Percentiles rank a stretch among this genome's conserved stretches.
These are phyloP conservation scores for Scaptomyza cyrtandrae DNA, from an alignment of 2,888 invertebrate genomes.

Conservation along the genomic window DNA sequence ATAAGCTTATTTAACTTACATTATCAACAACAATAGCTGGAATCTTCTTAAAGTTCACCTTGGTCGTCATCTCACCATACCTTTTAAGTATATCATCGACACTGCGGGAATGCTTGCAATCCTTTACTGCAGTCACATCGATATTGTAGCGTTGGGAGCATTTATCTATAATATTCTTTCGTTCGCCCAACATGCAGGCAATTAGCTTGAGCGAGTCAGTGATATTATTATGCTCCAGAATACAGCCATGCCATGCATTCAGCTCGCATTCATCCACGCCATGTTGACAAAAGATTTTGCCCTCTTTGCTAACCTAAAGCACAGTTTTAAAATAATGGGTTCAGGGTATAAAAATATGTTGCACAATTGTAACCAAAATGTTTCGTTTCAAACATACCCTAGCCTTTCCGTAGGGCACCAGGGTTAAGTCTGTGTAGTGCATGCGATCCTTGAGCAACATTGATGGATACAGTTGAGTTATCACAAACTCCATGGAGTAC, in stretches of 20 bases:
- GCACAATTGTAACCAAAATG: background rate
- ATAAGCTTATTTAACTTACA: conserved; percentile 60
- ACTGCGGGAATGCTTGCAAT: conserved; percentile 65
- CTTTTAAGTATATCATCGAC: conserved; percentile 74
- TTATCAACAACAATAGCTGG: conserved; percentile 80
- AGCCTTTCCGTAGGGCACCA: conserved; percentile 79
- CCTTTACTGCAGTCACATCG: conserved; percentile 67
- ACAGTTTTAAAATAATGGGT: too few species aligned
- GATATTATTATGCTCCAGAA: conserved; percentile 78
- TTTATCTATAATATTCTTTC: conserved; percentile 47
- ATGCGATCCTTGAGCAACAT: conserved; percentile 54
- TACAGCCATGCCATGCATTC: conserved; percentile 83
- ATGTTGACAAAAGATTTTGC: conserved; percentile 79
- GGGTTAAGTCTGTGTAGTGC: conserved; percentile 54
- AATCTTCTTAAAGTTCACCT: conserved; percentile 68
- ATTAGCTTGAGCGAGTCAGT: conserved; percentile 74
- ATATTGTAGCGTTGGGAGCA: conserved; percentile 70
- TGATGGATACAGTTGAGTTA: conserved; percentile 55
- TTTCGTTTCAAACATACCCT: conserved; percentile 28
- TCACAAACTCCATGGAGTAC: conserved; percentile 68
- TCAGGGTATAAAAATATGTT: too few species aligned
- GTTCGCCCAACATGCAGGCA: conserved; percentile 77
- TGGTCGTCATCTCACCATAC: conserved; percentile 74
- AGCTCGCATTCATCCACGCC: conserved; percentile 80
- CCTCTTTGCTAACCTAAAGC: conserved; percentile 27